Conservation (phyloP, 2,888 invertebrate species). For the Sinotaia quadrata region DNA sequence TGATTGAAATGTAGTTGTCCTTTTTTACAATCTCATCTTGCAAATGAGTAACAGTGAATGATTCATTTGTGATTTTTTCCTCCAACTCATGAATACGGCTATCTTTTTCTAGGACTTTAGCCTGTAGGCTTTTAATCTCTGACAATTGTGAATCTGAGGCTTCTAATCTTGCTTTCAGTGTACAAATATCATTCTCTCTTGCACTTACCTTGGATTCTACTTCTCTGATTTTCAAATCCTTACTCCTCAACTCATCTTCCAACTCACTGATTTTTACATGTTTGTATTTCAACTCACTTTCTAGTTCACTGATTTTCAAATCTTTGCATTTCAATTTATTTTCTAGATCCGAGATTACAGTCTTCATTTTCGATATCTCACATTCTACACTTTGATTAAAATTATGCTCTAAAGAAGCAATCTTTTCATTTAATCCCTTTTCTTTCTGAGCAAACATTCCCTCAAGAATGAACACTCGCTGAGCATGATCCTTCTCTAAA, state of each 20-base stretch:
- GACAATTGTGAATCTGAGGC: too few species aligned
- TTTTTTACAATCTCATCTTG: constrained; percentile 24
- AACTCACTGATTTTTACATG: constrained; percentile 28
- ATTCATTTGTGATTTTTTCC: constrained; percentile 37
- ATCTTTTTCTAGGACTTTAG: constrained; percentile 35
- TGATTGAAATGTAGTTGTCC: background rate
- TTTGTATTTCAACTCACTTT: constrained; percentile 33
- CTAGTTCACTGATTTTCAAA: constrained; percentile 2
- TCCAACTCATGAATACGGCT: constrained; percentile 25
- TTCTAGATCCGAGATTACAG: constrained; percentile 4
- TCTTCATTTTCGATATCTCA: constrained; percentile 42
- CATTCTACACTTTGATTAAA: constrained; percentile 45
- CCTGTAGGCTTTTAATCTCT: constrained; percentile 47
- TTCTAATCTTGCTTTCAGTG: constrained; percentile 25
- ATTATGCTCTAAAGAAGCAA: constrained; percentile 42
- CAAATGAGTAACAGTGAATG: constrained; percentile 21
- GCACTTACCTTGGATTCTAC: constrained; percentile 28
- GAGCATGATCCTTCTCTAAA: constrained; percentile 27
- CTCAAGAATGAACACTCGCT: constrained; percentile 19
- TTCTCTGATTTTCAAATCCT: constrained; percentile 13
- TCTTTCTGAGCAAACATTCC: constrained; percentile 36
- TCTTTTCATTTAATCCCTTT: constrained; percentile 43
- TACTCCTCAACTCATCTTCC: constrained; percentile 20
- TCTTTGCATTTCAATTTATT: constrained; percentile 21
- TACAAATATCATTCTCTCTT: constrained; percentile 15